Percentiles rank a stretch among this genome's conserved stretches.
Conservation (phyloP, 1,140 invertebrate species). For the Drusus annulatus region DNA sequence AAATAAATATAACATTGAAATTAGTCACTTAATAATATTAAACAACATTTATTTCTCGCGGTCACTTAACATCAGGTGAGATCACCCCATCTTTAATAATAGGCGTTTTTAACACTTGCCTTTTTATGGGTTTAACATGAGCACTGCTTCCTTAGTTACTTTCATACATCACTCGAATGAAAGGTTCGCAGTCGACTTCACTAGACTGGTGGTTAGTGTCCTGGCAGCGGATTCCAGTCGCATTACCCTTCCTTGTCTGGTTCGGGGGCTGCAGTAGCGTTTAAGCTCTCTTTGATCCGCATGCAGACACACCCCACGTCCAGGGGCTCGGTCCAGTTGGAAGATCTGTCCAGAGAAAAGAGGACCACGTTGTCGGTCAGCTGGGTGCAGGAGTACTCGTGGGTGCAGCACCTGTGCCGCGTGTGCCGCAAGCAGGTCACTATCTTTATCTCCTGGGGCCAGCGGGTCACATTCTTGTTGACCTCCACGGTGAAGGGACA, state of each 20-base stretch:
- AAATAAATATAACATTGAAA: no score
- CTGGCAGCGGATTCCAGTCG: not conserved
- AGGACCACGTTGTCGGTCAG: conserved; percentile 31
- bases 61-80: no score
- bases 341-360: conserved; percentile 4
- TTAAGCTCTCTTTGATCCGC: not conserved
- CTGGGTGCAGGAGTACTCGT: conserved; percentile 44
- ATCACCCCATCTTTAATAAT: no score
- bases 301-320: conserved; percentile 49
- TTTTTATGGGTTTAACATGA: no score
- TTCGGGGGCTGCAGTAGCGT: not conserved
- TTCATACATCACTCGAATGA: no score
- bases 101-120: no score
- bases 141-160: no score
- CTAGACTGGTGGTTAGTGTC: not conserved
- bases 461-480: conserved; percentile 36
- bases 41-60: no score
- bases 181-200: not conserved
- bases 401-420: conserved; percentile 14
- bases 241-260: not conserved
- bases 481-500: conserved; percentile 39
- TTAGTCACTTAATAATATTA: no score
- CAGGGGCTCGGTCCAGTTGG: conserved; percentile 14
- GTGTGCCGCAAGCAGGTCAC: conserved; percentile 18
- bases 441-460: conserved; percentile 41